Evolutionary conservation across 2,113 vertebrate genomes (phyloP).

Genomic region (Tautogolabrus adspersus): DNA sequence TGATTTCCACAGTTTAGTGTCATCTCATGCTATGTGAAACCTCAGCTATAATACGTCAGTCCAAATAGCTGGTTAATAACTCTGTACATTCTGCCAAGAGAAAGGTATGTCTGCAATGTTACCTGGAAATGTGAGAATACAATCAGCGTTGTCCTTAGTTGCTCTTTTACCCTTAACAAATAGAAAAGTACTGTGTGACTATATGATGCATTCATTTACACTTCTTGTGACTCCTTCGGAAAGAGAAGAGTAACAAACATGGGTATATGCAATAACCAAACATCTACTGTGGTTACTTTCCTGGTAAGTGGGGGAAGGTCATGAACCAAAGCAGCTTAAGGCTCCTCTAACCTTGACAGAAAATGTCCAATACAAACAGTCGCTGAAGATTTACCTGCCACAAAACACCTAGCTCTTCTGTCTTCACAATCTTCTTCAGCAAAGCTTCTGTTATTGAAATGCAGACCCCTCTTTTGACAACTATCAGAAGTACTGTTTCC

Average conservation of each 20-base stretch:
- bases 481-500: constrained; percentile 10
- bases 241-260: constrained; percentile 1
- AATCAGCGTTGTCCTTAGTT: constrained; percentile 1
- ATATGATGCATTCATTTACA: not conserved
- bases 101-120: not conserved
- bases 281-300: constrained; percentile 15
- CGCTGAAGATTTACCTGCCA: constrained; percentile 58
- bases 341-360: constrained; percentile 48
- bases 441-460: constrained; percentile 14
- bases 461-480: constrained; percentile 3
- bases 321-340: constrained; percentile 26
- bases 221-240: not conserved
- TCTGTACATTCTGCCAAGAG: not conserved
- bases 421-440: constrained; percentile 35
- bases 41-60: not conserved
- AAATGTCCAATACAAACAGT: not conserved
- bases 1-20: not conserved
- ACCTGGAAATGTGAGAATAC: constrained; percentile 1
- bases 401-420: constrained; percentile 24
- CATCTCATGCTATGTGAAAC: constrained; percentile 27
- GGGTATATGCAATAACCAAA: not conserved
- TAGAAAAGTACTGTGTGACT: not conserved
- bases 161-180: not conserved
- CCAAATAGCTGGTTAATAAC: not conserved
- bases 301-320: constrained; percentile 28